Percentiles rank a stretch among this genome's conserved stretches.
phyloP scores from a whole-genome alignment of 2,113 vertebrate species.

The Camelus bactrianus region DNA sequence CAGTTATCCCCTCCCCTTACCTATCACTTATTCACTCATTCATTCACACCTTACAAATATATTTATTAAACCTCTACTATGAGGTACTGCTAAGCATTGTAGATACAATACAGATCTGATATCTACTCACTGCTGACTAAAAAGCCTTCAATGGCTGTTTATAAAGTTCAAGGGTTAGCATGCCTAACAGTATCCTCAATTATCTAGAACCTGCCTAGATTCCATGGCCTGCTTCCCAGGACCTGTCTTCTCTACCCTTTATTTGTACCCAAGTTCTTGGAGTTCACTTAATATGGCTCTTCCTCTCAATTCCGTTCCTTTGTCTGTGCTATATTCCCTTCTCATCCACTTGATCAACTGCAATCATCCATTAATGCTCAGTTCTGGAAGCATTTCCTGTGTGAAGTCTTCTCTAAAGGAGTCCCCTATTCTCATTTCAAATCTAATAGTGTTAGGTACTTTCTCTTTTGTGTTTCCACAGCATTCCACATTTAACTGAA shows the following conservation, averaged over 20 bases:
- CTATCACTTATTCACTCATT: neutral
- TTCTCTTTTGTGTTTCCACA: neutral
- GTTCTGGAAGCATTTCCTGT: conserved; percentile 34
- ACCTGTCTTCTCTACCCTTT: neutral
- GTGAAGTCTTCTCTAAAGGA: neutral
- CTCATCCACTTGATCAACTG: neutral
- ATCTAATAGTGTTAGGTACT: neutral
- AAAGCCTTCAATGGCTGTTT: neutral
- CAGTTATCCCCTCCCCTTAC: neutral
- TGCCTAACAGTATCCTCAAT: neutral
- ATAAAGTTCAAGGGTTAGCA: conserved; percentile 47
- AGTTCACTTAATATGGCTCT: neutral
- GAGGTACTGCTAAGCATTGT: neutral
- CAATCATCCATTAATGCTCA: neutral
- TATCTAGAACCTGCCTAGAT: neutral
- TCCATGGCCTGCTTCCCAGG: conserved; percentile 1
- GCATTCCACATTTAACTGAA: conserved; percentile 35
- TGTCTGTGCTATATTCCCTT: conserved; percentile 1
- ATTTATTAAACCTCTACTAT: conserved; percentile 37
- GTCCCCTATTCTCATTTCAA: conserved; percentile 30
- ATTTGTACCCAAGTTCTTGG: neutral
- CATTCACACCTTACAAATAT: neutral
- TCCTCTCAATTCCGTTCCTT: neutral
- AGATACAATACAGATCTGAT: neutral
- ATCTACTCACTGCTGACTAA: conserved; percentile 15